Percentiles rank a stretch among this genome's conserved stretches.
These are phyloP conservation scores for Sphyrna mokarran DNA, from an alignment of 2,113 vertebrate species.

Conservation along the genomic window DNA sequence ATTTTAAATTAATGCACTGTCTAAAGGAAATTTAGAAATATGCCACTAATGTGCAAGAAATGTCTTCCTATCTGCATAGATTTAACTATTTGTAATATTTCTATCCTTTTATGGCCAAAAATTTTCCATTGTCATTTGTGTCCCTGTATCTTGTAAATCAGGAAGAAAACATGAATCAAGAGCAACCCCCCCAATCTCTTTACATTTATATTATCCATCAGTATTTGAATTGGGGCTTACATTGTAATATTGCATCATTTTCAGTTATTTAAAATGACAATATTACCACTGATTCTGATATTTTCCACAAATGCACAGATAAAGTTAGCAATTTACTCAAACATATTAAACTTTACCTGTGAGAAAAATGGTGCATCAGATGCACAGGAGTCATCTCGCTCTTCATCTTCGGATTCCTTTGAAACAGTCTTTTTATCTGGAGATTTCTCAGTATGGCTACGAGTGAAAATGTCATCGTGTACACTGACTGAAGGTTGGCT, in stretches of 20 bases:
- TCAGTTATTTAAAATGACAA: neutral
- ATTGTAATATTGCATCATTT: neutral
- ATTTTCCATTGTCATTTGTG: neutral
- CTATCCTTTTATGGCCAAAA: neutral
- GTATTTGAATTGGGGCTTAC: neutral
- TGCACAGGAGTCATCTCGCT: slow-evolving; percentile 47
- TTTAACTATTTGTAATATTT: neutral
- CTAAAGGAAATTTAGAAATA: too few relatives aligned
- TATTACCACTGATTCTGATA: neutral
- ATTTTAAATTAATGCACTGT: neutral
- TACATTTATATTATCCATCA: neutral
- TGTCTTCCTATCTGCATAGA: neutral
- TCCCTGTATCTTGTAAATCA: neutral
- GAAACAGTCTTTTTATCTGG: slow-evolving; percentile 39
- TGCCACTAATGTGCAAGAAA: too few relatives aligned
- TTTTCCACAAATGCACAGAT: neutral
- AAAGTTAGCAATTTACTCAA: slow-evolving; percentile 27
- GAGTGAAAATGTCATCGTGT: slow-evolving; percentile 60
- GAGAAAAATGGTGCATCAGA: slow-evolving; percentile 55
- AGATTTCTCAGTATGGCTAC: slow-evolving; percentile 51
- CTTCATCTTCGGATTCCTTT: slow-evolving; percentile 46
- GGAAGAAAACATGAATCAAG: neutral
- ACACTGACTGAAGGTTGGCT: slow-evolving; percentile 55
- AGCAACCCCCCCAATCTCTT: neutral
- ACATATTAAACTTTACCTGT: slow-evolving; percentile 61